A percentile compares a stretch with the other conserved stretches of the same genome.
These are phyloP conservation scores for Tribolium madens DNA, from an alignment of 1,140 invertebrate species.

Conservation along the genomic window DNA sequence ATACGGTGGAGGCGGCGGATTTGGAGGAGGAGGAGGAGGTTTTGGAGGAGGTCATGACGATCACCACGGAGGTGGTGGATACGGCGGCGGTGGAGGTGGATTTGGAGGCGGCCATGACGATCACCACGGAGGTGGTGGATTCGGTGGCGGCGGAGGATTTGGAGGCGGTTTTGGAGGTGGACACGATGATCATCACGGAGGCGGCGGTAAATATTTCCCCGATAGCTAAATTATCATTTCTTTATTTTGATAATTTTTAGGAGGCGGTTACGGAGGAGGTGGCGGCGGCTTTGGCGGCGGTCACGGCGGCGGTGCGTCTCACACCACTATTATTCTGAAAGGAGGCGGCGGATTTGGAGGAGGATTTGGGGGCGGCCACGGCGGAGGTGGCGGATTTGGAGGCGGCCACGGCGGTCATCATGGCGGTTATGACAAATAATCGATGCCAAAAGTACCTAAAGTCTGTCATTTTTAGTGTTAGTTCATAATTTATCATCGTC, in stretches of 20 bases:
- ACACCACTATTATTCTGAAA: background rate
- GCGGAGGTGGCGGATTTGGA: conserved; percentile 10
- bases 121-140: conserved; percentile 26
- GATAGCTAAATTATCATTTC: background rate
- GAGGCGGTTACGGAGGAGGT: background rate
- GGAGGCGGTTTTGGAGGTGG: conserved; percentile 11
- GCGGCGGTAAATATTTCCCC: conserved; percentile 26
- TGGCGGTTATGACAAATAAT: conserved; percentile 35
- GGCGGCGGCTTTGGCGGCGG: conserved; percentile 18
- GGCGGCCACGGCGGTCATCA: conserved; percentile 2
- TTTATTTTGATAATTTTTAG: background rate
- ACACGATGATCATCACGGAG: conserved; percentile 42
- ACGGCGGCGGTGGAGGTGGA: conserved; percentile 36
- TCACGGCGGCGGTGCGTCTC: background rate
- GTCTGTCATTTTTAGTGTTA: conserved; percentile 52
- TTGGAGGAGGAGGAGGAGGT: conserved; percentile 6
- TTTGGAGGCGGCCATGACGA: conserved; percentile 15
- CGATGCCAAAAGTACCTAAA: conserved; percentile 49
- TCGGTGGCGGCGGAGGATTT: conserved; percentile 31
- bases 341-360: conserved; percentile 46
- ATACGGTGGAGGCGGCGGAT: conserved; percentile 34
- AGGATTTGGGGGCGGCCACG: conserved; percentile 20
- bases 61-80: conserved; percentile 23
- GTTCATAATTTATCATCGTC: conserved; percentile 51
- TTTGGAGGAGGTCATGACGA: conserved; percentile 41